phyloP scores from a whole-genome alignment of 1,140 invertebrate genomes.

The Zaprionus ghesquierei region DNA sequence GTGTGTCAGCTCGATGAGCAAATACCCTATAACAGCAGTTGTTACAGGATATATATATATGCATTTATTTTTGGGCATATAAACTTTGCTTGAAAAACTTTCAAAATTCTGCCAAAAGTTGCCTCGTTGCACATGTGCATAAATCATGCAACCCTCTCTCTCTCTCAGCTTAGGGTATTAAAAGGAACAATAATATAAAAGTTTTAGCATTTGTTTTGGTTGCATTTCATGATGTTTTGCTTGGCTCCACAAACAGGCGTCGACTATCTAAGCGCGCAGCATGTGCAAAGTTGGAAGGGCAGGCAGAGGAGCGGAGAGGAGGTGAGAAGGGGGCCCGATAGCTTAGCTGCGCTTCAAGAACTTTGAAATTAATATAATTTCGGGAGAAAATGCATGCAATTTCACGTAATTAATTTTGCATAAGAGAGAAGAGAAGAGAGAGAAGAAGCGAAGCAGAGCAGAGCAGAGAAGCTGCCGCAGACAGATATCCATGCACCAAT shows the following conservation, averaged over 20 bases:
- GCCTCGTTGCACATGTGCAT: neutral
- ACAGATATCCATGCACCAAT: neutral
- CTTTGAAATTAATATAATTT: constrained; percentile 45
- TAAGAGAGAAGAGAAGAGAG: neutral
- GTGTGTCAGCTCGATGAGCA: neutral
- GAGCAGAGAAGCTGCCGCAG: neutral
- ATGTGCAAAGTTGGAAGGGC: neutral
- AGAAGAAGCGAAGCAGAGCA: neutral
- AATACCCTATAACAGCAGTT: neutral
- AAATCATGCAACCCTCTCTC: neutral
- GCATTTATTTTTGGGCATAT: neutral
- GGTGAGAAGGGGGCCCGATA: neutral
- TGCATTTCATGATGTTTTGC: constrained; percentile 33
- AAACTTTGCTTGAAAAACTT: neutral
- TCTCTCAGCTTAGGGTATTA: neutral
- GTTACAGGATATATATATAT: neutral
- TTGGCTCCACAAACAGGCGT: constrained; percentile 6
- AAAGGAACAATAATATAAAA: constrained; percentile 19
- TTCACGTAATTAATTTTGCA: constrained; percentile 30
- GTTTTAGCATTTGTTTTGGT: constrained; percentile 50
- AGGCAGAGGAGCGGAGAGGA: neutral
- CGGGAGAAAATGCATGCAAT: constrained; percentile 17
- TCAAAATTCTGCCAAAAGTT: too few relatives aligned
- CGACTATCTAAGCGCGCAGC: neutral
- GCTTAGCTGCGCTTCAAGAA: constrained; percentile 10